Percentiles rank a stretch among this genome's conserved stretches.
phyloP scores from a whole-genome alignment of 2,797 vertebrate genomes.

The Lacerta viridis region DNA sequence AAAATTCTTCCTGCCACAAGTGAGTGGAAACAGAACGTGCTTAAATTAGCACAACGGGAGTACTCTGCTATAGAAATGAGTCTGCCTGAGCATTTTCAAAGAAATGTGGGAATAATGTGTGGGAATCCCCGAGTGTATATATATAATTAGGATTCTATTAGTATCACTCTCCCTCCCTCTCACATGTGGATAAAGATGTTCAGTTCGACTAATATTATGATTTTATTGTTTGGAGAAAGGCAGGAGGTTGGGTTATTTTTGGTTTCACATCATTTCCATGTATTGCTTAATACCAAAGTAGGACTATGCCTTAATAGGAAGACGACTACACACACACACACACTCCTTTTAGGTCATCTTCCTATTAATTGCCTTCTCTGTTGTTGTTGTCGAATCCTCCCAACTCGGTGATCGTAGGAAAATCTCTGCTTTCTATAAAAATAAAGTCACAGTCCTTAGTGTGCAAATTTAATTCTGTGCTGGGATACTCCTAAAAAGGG shows the following conservation, averaged over 20 bases:
- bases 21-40: neutral
- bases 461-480: neutral
- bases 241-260: no score
- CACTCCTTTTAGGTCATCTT: neutral
- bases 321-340: no score
- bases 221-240: neutral
- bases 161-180: neutral
- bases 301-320: no score
- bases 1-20: neutral
- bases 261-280: neutral
- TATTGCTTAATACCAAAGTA: neutral
- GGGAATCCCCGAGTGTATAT: neutral
- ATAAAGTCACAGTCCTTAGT: neutral
- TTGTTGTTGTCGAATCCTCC: no score
- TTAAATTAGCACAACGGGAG: neutral
- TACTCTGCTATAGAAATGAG: neutral
- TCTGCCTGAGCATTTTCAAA: neutral
- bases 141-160: neutral
- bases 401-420: neutral
- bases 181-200: neutral
- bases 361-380: no score
- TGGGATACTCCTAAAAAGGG: no score
- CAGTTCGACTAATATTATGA: neutral
- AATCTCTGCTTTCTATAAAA: neutral
- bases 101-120: neutral